Evolutionary conservation across 2,888 invertebrate genomes (phyloP), one percentile per base, ranked within the genome.

Genomic region (Nephrotoma flavescens): DNA sequence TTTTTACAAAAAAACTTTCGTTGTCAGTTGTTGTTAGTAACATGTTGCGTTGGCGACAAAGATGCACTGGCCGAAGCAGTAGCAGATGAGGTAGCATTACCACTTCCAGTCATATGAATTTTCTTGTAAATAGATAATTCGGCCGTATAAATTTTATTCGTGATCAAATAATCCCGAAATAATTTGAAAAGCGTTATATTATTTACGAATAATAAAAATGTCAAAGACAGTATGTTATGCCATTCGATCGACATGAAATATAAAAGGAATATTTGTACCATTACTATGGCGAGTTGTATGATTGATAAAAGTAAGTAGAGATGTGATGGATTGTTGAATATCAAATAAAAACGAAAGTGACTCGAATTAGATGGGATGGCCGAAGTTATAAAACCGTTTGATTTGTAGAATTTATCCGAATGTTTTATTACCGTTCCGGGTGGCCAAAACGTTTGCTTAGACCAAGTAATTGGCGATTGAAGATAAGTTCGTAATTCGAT

Each of bases 131-230:
- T 89, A 44, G 89, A 88, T 84, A 89, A 89, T 88, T 91, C 91
- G 0, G 92, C 89, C 42, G 89, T 89, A 90, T 97, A 97, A 11
- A 97, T 94, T 90, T 95, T 95, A 93, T 95, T 95, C 86, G 97
- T 95, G 44, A 98, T 95, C 4, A 97, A 92, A 90, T 96, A 97
- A 91, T 98, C 97, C 83, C 98, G 93, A 44, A 96, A 93, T 88
- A 98, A 93, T 92, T 97, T 97, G 91, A 97, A 99, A 84, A 99
- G 93, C 0, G 97, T 96, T 90, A 96, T 96, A 92, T 98, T 98
- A 91, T 98, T 98, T 88, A 96, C 96, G 90, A 98, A 95, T 47
- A 98, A 93, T 85, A 99, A 93, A 87, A 98, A 93, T 5, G 97
- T 95, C 89, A 98, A 93, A 2, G 98, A 96, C 85, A 98, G 91